phyloP scores from a whole-genome alignment of 2,888 invertebrate species.

The Leptinotarsa tumamoca region DNA sequence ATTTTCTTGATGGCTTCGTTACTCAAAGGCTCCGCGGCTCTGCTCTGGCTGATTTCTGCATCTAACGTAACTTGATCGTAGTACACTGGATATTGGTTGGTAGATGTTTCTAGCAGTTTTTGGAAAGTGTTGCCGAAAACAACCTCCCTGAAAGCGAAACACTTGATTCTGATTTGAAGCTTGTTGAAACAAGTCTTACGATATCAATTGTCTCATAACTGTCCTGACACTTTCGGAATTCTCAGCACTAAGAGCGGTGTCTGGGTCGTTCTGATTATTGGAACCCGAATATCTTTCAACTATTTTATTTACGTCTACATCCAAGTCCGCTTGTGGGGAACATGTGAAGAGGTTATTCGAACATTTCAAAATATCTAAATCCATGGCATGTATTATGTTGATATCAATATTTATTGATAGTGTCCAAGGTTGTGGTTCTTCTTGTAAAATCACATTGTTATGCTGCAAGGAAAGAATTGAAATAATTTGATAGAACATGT shows the following conservation, averaged over 20 bases:
- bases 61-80: constrained; percentile 57
- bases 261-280: not conserved
- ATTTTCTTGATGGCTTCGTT: constrained; percentile 40
- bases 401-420: constrained; percentile 49
- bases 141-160: constrained; percentile 60
- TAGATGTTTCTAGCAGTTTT: constrained; percentile 45
- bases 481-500: not conserved
- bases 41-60: constrained; percentile 22
- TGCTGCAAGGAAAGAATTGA: not conserved
- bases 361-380: constrained; percentile 55
- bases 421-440: not conserved
- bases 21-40: constrained; percentile 27
- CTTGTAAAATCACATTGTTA: not conserved
- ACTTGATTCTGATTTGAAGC: not conserved
- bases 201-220: constrained; percentile 42
- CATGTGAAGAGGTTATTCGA: constrained; percentile 57
- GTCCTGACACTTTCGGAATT: constrained; percentile 25
- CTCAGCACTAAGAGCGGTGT: not conserved
- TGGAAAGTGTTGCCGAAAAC: constrained; percentile 59
- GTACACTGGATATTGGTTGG: constrained; percentile 48
- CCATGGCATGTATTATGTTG: constrained; percentile 55
- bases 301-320: constrained; percentile 46
- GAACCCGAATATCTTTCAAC: constrained; percentile 20
- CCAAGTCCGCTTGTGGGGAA: constrained; percentile 53
- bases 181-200: constrained; percentile 32